These are phyloP conservation scores for Brachyhypopomus occidentalis DNA, from an alignment of 2,113 vertebrate species.

Conservation along the genomic window DNA sequence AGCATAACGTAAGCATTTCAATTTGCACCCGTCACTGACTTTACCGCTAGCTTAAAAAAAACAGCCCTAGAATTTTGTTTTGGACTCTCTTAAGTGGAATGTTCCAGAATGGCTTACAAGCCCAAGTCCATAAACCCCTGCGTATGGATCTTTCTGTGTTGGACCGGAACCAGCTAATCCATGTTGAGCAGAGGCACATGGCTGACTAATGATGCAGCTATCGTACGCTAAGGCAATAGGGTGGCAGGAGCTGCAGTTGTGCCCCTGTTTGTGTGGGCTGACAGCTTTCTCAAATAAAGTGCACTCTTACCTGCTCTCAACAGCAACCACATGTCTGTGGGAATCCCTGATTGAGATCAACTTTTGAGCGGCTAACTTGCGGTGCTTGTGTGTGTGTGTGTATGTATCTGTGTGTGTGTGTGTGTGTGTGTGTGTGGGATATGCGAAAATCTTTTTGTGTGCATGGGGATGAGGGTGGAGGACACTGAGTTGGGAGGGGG, in stretches of 20 bases:
- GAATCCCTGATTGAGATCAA: constrained; percentile 45
- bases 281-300: constrained; percentile 19
- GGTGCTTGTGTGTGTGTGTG: constrained; percentile 10
- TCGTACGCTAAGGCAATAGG: background rate
- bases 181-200: background rate
- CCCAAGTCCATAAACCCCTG: too few species aligned
- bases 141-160: too few species aligned
- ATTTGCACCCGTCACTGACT: too few species aligned
- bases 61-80: too few species aligned
- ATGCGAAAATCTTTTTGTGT: too few species aligned
- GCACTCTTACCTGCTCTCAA: constrained; percentile 43
- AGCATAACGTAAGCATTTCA: too few species aligned
- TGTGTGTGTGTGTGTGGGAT: too few species aligned
- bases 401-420: background rate
- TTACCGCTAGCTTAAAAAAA: too few species aligned
- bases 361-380: constrained; percentile 64
- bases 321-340: constrained; percentile 17
- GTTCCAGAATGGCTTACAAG: too few species aligned
- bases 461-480: background rate
- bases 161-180: background rate
- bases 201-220: constrained; percentile 4
- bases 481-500: too few species aligned
- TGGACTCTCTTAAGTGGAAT: too few species aligned
- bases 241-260: background rate
- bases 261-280: constrained; percentile 36